Evolutionary conservation across 2,113 vertebrate species (phyloP).

Genomic region (Aptenodytes forsteri): DNA sequence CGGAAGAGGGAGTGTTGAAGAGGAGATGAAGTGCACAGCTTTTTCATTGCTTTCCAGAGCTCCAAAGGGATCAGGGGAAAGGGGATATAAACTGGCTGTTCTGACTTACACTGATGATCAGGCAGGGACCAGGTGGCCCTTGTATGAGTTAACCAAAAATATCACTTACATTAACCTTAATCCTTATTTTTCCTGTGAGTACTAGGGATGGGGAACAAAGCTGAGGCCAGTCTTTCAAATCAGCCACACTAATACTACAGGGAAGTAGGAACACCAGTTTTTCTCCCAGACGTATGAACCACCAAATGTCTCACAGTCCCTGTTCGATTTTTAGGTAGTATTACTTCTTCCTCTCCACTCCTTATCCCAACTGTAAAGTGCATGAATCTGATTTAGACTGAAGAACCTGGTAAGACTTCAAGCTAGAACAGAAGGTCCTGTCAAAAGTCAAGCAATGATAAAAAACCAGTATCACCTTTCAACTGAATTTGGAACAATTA

Average conservation of each 20-base stretch:
- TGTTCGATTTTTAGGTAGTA: not conserved
- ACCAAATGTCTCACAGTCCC: not conserved
- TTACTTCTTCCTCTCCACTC: not conserved
- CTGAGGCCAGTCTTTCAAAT: not conserved
- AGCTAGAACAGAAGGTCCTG: not conserved
- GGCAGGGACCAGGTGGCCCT: constrained; percentile 31
- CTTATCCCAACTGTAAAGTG: not conserved
- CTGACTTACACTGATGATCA: not conserved
- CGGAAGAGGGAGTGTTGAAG: not conserved
- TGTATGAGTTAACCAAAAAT: constrained; percentile 36
- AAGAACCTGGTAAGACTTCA: not conserved
- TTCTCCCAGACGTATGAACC: not conserved
- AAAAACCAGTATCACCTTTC: not conserved
- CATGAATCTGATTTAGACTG: not conserved
- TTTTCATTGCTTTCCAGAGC: not conserved
- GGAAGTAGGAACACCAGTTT: not conserved
- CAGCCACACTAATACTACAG: not conserved
- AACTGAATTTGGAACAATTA: not conserved
- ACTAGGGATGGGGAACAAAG: not conserved
- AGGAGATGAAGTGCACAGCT: not conserved
- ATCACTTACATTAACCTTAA: constrained; percentile 20
- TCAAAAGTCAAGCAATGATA: not conserved
- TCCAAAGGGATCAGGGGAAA: not conserved
- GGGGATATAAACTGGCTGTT: not conserved
- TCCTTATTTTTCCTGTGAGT: constrained; percentile 19